Evolutionary conservation across 2,888 invertebrate species (phyloP).

Genomic region (Priocnemis perturbator): DNA sequence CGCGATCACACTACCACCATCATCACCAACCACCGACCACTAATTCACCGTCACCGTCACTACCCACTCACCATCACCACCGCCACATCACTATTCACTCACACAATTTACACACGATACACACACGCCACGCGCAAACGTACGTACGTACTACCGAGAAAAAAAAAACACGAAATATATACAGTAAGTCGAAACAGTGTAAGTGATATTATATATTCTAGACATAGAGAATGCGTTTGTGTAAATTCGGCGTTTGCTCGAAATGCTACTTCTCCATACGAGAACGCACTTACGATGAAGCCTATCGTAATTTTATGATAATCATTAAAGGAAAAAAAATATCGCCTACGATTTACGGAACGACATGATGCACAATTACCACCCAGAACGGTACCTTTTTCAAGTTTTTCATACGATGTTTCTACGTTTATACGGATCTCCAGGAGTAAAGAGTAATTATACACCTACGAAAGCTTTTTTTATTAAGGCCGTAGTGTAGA

Average conservation of each 20-base stretch:
- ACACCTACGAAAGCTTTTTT: conserved; percentile 64
- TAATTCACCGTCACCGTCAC: conserved; percentile 23
- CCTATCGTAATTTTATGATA: conserved; percentile 70
- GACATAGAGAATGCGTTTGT: conserved; percentile 70
- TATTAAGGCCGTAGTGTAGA: conserved; percentile 71
- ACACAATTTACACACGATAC: conserved; percentile 36
- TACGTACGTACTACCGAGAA: conserved; percentile 39
- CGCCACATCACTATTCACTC: neutral
- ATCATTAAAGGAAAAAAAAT: conserved; percentile 58
- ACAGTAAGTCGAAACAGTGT: conserved; percentile 70
- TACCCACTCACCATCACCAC: neutral
- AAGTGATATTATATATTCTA: conserved; percentile 72
- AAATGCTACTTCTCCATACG: conserved; percentile 65
- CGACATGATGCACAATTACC: conserved; percentile 60
- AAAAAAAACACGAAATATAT: conserved; percentile 39
- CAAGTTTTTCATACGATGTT: conserved; percentile 73
- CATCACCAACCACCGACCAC: neutral
- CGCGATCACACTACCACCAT: conserved; percentile 29
- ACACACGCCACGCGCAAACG: conserved; percentile 38
- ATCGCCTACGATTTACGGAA: conserved; percentile 67
- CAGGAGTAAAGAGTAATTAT: conserved; percentile 64
- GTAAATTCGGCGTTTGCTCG: conserved; percentile 69
- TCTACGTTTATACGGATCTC: conserved; percentile 74
- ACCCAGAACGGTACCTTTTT: conserved; percentile 65
- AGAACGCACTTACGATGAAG: conserved; percentile 56